Base-by-base conservation (phyloP, 2,888 invertebrate species). In the Petrophora chlorosata region DNA sequence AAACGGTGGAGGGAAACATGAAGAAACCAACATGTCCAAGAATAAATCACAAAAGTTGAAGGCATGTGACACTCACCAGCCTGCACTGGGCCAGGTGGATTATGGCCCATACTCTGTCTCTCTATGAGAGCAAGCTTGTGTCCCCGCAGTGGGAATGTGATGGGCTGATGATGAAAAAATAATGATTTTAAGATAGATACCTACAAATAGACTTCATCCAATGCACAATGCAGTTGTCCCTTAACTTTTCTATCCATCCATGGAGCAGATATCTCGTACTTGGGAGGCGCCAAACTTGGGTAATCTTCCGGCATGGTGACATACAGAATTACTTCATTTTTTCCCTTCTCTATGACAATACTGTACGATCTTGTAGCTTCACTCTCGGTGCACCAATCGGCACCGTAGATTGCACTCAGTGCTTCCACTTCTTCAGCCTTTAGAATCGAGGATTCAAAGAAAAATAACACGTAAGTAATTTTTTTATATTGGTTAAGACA, bases 371-470 rank as follows among this genome's bases (percentile, higher is more conserved):
- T 85, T 22, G 89, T 82, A 12, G 80, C 81, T 40, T 88, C 91
- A 67, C 92, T 91, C 53, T 94, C 93, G 3, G 86, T 86, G 44
- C 85, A 86, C 93, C 94, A 95, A 59, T 95, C 94, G 13, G 92
- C 85, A 2, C 91, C 93, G 70, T 95, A 96, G 58, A 96, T 96
- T 2, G 95, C 92, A 54, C 89, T 85, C 10, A 96, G 79, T 0
- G 93, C 94, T 82, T 95, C 95, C 10, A 95, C 86, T 89, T 96
- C 96, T 58, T 94, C 94, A 3, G 79, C 79, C 93, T 93, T n/a
- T n/a, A n/a, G 38, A 14, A 56, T 52, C 28, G 7, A 49, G 42
- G 50, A 30, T 36, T 13, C 14, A 36, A 42, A 34, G 22, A 19
- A 40, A 22, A 29, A 15, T 9, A 14, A n/a, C 15, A 29, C 15